phyloP scores from a whole-genome alignment of 2,888 invertebrate species.

The Alviniconcha strummeri region DNA sequence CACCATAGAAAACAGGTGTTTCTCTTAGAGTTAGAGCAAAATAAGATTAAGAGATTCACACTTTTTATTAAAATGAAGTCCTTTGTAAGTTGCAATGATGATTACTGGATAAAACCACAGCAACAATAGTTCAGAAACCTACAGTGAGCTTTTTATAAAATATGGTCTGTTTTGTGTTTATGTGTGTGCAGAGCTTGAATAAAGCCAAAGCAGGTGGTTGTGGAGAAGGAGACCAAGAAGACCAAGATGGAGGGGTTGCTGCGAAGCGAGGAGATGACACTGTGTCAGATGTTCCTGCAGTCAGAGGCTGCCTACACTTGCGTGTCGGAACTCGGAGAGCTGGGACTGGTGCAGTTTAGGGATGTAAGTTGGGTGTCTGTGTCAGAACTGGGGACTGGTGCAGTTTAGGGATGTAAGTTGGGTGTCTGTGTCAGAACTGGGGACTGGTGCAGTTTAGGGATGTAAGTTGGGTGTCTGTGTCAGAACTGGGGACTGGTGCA shows the following conservation, averaged over 20 bases:
- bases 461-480: conserved; percentile 83
- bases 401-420: conserved; percentile 95
- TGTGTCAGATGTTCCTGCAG: conserved; percentile 97
- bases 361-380: conserved; percentile 86
- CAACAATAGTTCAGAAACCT: no score
- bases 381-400: conserved; percentile 93
- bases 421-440: conserved; percentile 86
- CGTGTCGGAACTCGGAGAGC: conserved; percentile 94
- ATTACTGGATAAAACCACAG: no score
- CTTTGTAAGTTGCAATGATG: no score
- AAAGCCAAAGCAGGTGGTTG: background rate
- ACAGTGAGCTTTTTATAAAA: no score
- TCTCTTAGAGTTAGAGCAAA: no score
- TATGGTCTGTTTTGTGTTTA: no score
- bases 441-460: conserved; percentile 96
- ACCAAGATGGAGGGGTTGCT: conserved; percentile 80
- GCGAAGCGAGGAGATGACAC: conserved; percentile 98
- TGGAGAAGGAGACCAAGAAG: background rate
- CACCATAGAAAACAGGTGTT: no score
- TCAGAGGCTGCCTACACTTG: conserved; percentile 96
- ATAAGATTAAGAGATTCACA: no score
- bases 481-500: conserved; percentile 95
- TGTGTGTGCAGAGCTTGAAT: background rate
- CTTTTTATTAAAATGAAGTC: no score
- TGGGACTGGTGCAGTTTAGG: conserved; percentile 94